Conservation (phyloP, 2,888 invertebrate genomes). For the Drosophila falleni region DNA sequence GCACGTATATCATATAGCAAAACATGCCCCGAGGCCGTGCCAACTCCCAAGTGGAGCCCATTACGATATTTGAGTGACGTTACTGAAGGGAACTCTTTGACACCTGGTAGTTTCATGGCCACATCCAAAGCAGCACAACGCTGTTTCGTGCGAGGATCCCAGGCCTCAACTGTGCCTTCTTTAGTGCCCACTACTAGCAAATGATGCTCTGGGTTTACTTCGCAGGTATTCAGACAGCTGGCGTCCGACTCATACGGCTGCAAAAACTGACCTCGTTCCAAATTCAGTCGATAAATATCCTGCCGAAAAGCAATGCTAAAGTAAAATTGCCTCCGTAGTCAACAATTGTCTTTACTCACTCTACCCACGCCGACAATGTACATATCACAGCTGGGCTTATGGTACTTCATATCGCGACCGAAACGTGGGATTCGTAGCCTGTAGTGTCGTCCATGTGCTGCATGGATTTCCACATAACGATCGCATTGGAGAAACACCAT, state of each 20-base stretch:
- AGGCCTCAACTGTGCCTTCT: conserved; percentile 97
- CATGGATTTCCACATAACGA: conserved; percentile 97
- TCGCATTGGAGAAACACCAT: conserved; percentile 93
- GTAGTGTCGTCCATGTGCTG: conserved; percentile 96
- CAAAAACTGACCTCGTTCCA: conserved; percentile 97
- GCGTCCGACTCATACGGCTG: conserved; percentile 92
- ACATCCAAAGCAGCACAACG: conserved; percentile 94
- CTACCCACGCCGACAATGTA: conserved; percentile 95
- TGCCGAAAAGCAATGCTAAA: conserved; percentile 81
- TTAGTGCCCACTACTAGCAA: conserved; percentile 94
- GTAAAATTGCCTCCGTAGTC: not conserved
- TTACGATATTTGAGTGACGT: conserved; percentile 93
- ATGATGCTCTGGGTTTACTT: conserved; percentile 95
- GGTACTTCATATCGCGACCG: conserved; percentile 97
- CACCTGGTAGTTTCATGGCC: conserved; percentile 88
- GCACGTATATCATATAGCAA: conserved; percentile 97
- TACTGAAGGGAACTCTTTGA: conserved; percentile 86
- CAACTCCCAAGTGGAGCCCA: conserved; percentile 93
- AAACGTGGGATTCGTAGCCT: conserved; percentile 96
- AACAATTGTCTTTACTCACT: conserved; percentile 86
- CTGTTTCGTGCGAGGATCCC: conserved; percentile 95
- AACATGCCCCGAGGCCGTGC: conserved; percentile 97
- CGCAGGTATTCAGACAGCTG: conserved; percentile 92
- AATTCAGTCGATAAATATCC: conserved; percentile 97
- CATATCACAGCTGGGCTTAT: conserved; percentile 95